Base-by-base conservation (phyloP, 2,888 invertebrate species). In the Phlogophora meticulosa region DNA sequence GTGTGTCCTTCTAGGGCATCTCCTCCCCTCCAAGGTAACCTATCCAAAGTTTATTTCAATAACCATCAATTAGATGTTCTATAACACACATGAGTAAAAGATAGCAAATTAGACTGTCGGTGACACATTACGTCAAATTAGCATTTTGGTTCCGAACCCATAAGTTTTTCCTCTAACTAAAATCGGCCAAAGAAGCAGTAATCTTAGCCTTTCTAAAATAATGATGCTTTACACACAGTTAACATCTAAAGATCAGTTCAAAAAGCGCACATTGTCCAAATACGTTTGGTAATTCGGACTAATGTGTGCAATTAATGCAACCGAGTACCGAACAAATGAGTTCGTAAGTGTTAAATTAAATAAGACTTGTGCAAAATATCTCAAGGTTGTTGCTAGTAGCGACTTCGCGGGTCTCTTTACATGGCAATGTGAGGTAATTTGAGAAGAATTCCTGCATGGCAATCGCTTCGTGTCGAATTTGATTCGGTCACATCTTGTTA, bases 271-370 rank as follows among this genome's bases (percentile, higher is more conserved):
- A 36, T 42, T 42, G 15, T 28, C n/a, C 4, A 46, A 24, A 71
- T 5, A 15, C 13, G 43, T 67, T 55, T 45, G 4, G 20, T 55
- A 58, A 68, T 42, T 42, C 45, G 42, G 7, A 22, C 38, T n/a
- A 34, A 43, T 20, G 32, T 36, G 36, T 68, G 32, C 43, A 68
- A 59, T 59, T 51, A 68, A 49, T 62, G 42, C 74, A 63, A 28
- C 15, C 38, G 69, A 63, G 24, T 68, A 9, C 46, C 45, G 17
- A 15, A 45, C 67, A 57, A 61, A 58, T 52, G 38, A 24, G 45
- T 58, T 45, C 13, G n/a, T 45, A 43, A 72, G 15, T 56, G 46
- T 52, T 36, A 49, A 45, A 22, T 67, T 38, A 53, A 61, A 73
- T 28, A 43, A 62, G 11, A 49, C 48, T 61, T 24, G 43, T 48